Evolutionary conservation across 2,113 vertebrate genomes (phyloP).

Genomic region (Choloepus hoffmanni): DNA sequence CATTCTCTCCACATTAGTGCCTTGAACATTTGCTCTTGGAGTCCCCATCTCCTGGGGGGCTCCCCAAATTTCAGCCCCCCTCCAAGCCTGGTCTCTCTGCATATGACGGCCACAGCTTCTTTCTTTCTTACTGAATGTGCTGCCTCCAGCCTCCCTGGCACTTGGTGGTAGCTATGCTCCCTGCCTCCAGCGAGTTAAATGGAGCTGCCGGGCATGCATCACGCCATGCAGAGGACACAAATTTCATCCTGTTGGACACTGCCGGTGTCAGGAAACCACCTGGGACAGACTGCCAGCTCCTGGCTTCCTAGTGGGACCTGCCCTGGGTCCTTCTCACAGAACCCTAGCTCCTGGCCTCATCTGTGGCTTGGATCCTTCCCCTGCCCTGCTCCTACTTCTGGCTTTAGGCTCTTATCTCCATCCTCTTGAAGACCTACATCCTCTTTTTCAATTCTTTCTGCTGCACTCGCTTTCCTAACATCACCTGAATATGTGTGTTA

Average conservation of each 20-base stretch:
- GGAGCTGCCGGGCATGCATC: rapidly evolving
- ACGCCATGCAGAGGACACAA: rapidly evolving
- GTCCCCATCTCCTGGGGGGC: not conserved
- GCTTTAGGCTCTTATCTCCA: too few relatives aligned
- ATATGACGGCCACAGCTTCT: rapidly evolving
- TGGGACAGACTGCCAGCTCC: too few relatives aligned
- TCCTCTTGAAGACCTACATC: too few relatives aligned
- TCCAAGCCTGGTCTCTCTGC: rapidly evolving
- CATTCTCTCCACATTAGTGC: not conserved
- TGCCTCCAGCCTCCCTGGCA: not conserved
- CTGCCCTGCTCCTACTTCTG: not conserved
- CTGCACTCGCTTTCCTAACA: not conserved
- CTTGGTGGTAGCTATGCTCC: not conserved
- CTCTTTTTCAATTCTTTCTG: too few relatives aligned
- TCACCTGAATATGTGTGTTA: too few relatives aligned
- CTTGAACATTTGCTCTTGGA: not conserved
- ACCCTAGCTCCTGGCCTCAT: not conserved
- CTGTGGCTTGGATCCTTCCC: too few relatives aligned
- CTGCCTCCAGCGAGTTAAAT: not conserved
- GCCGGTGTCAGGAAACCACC: not conserved
- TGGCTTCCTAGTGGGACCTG: not conserved
- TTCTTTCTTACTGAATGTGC: rapidly evolving
- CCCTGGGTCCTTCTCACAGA: rapidly evolving
- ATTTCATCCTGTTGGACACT: too few relatives aligned
- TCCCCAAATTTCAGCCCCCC: not conserved